Evolutionary conservation across 2,797 vertebrate genomes (phyloP), one percentile per base, ranked within the genome.

Genomic region (Typhlichthys eigenmanni): DNA sequence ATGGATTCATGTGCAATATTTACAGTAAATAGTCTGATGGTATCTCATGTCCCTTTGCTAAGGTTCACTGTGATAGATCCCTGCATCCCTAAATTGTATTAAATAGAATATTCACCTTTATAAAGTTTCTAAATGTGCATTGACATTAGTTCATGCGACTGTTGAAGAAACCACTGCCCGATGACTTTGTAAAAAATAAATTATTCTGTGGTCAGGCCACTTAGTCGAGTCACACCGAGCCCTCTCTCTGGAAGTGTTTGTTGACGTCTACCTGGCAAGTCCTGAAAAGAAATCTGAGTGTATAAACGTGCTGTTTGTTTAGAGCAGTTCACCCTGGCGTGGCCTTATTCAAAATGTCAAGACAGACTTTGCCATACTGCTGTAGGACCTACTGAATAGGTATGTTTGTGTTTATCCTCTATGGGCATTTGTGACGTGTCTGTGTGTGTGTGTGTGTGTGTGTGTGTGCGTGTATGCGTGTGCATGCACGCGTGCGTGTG

Each of bases 121-220:
- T 34, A 34, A 34, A 6, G 4, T 7, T 34, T 34, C 1, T 7
- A 34, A 34, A 34, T 34, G 34, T 34, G 4, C 4, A 34, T 34
- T 34, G 34, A 34, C 34, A 34, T 34, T 34, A 34, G 34, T 34
- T 34, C 7, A 34, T 7, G 7, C 7, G 34, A 34, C 34, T 7
- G 5, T 34, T 34, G 34, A 7, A 34, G 34, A 34, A 34, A 34
- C 34, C 1, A 34, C 34, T 34, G 4, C 34, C 5, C 1, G 34
- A 34, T 34, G 34, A 6, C 5, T 34, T 51, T 62, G 47, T 66
- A 16, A 1, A 62, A 76, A 60, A 49, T 76, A 62, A 76, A 72
- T 60, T 68, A 85, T 53, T 86, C 74, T 71, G 70, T 69, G 45
- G 69, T 71, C 59, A 75, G 59, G 51, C 14, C 11, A 46, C 45